These are phyloP conservation scores for Caenorhabditis macrosperma DNA, from an alignment of 2,888 invertebrate species.

Conservation along the genomic window DNA sequence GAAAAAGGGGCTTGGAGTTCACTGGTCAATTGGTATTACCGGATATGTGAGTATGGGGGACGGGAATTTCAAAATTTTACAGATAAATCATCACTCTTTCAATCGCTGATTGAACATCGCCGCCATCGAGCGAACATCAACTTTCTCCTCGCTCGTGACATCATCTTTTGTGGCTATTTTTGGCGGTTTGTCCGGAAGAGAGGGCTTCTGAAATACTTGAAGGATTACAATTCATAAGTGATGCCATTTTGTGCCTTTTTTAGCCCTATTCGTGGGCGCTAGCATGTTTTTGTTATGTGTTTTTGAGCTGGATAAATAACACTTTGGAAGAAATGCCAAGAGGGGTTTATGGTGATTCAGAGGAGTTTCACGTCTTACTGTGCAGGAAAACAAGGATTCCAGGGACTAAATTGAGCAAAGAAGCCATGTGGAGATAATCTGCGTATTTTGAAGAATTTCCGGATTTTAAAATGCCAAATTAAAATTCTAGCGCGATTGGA, in stretches of 20 bases:
- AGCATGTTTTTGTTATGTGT: too few relatives aligned
- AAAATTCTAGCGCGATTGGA: too few relatives aligned
- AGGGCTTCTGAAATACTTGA: slow-evolving; percentile 50
- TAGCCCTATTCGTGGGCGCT: too few relatives aligned
- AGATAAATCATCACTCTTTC: slow-evolving; percentile 19
- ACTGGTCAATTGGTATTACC: neutral
- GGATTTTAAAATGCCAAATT: too few relatives aligned
- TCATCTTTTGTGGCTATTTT: neutral
- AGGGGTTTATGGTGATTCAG: neutral
- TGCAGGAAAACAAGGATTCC: too few relatives aligned
- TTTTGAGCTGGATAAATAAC: neutral
- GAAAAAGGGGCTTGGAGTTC: too few relatives aligned
- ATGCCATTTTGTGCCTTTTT: neutral
- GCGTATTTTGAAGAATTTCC: too few relatives aligned
- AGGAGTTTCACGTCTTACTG: too few relatives aligned
- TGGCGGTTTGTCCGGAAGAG: slow-evolving; percentile 53
- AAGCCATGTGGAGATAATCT: too few relatives aligned
- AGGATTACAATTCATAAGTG: slow-evolving; percentile 2
- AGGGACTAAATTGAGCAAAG: too few relatives aligned
- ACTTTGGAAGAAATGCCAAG: neutral
- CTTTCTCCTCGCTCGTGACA: slow-evolving; percentile 22
- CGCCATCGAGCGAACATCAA: slow-evolving; percentile 50
- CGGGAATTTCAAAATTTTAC: neutral
- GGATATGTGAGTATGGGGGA: neutral
- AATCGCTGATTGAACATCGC: slow-evolving; percentile 50